phyloP scores from a whole-genome alignment of 1,140 invertebrate genomes.

The Musca domestica region DNA sequence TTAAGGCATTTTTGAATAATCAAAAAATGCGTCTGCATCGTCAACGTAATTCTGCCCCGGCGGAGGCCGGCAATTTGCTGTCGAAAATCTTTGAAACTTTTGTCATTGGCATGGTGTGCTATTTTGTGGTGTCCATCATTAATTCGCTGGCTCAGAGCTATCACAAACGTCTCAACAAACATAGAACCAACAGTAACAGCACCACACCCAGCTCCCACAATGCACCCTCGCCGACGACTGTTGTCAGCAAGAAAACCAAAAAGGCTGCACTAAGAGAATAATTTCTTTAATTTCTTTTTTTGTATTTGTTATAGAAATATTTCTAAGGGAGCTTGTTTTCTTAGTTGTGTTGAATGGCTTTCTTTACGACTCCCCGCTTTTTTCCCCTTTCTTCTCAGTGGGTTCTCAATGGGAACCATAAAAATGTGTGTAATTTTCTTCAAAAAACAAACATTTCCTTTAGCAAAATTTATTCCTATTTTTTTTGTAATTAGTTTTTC shows the following conservation, averaged over 20 bases:
- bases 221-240: background rate
- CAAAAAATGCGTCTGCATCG: slow-evolving; percentile 87
- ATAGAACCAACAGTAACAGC: background rate
- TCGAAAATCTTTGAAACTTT: slow-evolving; percentile 87
- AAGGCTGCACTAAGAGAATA: slow-evolving; percentile 10
- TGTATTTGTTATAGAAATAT: slow-evolving; percentile 2
- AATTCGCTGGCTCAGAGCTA: slow-evolving; percentile 97
- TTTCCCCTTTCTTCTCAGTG: too few relatives aligned
- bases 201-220: background rate
- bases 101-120: slow-evolving; percentile 88
- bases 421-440: too few relatives aligned
- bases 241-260: background rate
- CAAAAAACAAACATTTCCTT: too few relatives aligned
- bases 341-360: too few relatives aligned
- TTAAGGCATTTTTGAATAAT: slow-evolving; percentile 81
- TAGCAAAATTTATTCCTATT: too few relatives aligned
- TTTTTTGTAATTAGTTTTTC: too few relatives aligned
- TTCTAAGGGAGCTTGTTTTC: too few relatives aligned
- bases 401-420: too few relatives aligned
- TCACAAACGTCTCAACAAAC: slow-evolving; percentile 72
- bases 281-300: background rate
- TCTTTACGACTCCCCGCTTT: too few relatives aligned
- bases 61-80: slow-evolving; percentile 67
- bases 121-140: slow-evolving; percentile 94
- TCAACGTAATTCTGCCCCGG: slow-evolving; percentile 50